Evolutionary conservation across 2,113 vertebrate genomes (phyloP), one percentile per base, ranked within the genome.

Genomic region (Jacana jacana): DNA sequence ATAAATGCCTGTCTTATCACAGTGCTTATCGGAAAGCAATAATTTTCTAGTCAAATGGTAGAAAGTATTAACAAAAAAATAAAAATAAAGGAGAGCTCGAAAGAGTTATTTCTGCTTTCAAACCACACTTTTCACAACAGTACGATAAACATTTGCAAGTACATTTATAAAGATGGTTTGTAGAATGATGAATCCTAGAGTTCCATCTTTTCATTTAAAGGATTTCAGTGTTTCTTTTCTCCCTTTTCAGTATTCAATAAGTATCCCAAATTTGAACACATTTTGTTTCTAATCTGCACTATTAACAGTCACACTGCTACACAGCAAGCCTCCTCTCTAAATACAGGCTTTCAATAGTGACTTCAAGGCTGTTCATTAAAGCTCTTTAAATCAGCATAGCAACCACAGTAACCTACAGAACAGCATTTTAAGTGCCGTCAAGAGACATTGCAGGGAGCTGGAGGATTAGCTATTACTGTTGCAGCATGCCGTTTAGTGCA

Each of bases 331-430:
- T 91, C 85, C 78, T 91, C 66, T 52, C 33, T 91, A 91, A 93
- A 89, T 64, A 71, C 55, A 65, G 60, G 58, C 39, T 91, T 93
- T 84, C 71, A 86, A 6, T 31, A 89, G 35, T 17, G 57, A 91
- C 71, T 92, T 93, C 86, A 95, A 89, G 93, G 92, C 70, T 52
- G 60, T 80, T 95, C 78, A 88, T 93, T 95, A 95, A 91, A 77
- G 81, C 86, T 85, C 11, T 88, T 95, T 95, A 80, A 95, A 93
- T 72, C 83, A 81, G 61, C 83, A 85, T 60, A 89, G 90, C 81
- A 96, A 92, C 91, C 81, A 92, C 51, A 57, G 83, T 61, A 91
- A 93, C 66, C 52, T 84, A 69, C 69, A 69, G 90, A 92, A 90
- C 14, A 57, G 88, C 48, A 79, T 40, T 88, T 86, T 76, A 93